Base-by-base conservation (phyloP, 2,797 vertebrate genomes). In the Enteromius thamalakanensis region DNA sequence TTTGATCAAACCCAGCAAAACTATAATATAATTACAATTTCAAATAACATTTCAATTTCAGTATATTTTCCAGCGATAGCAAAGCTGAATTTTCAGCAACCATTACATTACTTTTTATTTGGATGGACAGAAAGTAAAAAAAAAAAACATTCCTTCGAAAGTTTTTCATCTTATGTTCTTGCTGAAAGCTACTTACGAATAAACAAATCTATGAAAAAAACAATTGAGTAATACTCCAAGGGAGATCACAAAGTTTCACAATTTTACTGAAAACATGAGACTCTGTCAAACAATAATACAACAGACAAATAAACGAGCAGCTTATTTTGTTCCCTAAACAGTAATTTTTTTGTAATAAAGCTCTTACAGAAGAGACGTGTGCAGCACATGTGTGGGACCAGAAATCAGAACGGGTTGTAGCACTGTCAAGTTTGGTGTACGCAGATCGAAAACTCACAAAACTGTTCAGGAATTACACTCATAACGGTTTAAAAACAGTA, bases 341-440 rank as follows among this genome's bases (percentile, higher is more conserved):
- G 37, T 42, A 6, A 42, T 68, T 68, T 11, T 68, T n/a, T 68
- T n/a, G 37, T 2, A 68, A 37, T 42, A 11, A 23, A 68, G 67
- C 11, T 15, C 47, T 29, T 71, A 32, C 69, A 32, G 7, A 71
- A 34, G 47, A 74, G 71, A 74, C 0, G 3, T 14, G 71, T 74
- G 10, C 17, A 12, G 12, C 47, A 74, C 47, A 53, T 74, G 10
- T 51, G 70, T 8, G 4, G 32, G 49, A 53, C 29, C 71, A 34
- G 47, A 74, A 53, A 21, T 74, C 47, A 74, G 71, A 74, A 53
- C 71, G 32, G 71, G 71, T 53, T 74, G 53, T n/a, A 72, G 10
- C 6, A n/a, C 29, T 34, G 70, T 9, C 9, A n/a, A 37, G 32
- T 40, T 75, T 23, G 12, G 21, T 42, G 21, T 21, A 42, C 11